phyloP scores from a whole-genome alignment of 2,888 invertebrate species.

The Temnothorax unifasciatus region DNA sequence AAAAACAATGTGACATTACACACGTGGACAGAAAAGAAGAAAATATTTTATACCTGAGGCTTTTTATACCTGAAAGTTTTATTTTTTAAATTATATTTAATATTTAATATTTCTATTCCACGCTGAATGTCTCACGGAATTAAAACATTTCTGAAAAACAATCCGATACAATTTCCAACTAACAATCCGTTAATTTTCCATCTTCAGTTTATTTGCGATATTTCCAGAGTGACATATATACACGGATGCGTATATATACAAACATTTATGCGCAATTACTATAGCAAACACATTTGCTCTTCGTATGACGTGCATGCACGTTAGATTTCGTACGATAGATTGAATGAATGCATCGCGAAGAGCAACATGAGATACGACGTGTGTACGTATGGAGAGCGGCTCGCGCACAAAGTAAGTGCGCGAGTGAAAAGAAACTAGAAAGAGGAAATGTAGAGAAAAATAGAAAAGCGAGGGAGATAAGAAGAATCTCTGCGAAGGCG shows the following conservation, averaged over 20 bases:
- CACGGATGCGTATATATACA: background rate
- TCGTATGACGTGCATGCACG: background rate
- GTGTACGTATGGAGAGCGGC: background rate
- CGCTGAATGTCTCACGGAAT: background rate
- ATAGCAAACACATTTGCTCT: constrained; percentile 30
- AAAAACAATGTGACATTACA: background rate
- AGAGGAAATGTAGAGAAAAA: constrained; percentile 5
- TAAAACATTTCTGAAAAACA: constrained; percentile 1
- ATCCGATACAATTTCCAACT: background rate
- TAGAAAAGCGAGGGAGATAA: constrained; percentile 16
- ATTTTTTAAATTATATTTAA: background rate
- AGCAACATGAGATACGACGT: constrained; percentile 16
- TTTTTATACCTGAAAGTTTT: background rate
- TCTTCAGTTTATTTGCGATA: background rate
- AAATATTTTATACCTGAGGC: background rate
- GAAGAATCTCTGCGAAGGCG: constrained; percentile 49
- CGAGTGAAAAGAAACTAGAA: constrained; percentile 1
- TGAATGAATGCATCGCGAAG: constrained; percentile 21
- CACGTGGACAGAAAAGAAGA: background rate
- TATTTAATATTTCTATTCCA: background rate
- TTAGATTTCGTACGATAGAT: constrained; percentile 21
- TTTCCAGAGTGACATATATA: background rate
- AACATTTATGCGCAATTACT: constrained; percentile 38
- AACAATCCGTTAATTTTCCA: background rate
- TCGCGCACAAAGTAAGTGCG: constrained; percentile 9